Evolutionary conservation across 2,113 vertebrate species (phyloP), one percentile per base, ranked within the genome.

Genomic region (Pyrgilauda ruficollis): DNA sequence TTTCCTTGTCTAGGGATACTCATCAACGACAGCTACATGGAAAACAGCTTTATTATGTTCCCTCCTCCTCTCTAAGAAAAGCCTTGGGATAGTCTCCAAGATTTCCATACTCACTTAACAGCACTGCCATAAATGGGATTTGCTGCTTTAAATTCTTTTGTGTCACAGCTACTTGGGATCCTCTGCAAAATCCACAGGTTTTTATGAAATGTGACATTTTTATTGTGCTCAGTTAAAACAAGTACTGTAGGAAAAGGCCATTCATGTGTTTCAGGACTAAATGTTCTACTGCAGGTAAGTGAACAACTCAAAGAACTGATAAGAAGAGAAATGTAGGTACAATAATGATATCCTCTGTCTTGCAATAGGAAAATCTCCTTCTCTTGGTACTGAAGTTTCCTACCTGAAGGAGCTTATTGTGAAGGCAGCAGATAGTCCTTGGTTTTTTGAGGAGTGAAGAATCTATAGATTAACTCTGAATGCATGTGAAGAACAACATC

Each of bases 201-300:
- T 75, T 76, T 44, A 94, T 94, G 62, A 77, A 87, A 84, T 27
- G 10, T 22, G 84, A 56, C 84, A 72, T 68, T 92, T 91, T 94
- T 56, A 59, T 19, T 0, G 0, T 24, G n/a, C 31, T 75, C 52
- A 30, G 67, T 72, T 93, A 70, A 49, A 91, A 70, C 30, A 55
- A 78, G 44, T 55, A 52, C 35, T 56, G 43, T 43, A 93, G 30
- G 16, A 92, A 67, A 92, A 90, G 62, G 31, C 50, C 82, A 58
- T 56, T 93, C 8, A 14, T 44, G n/a, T 55, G 28, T 70, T 47
- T 80, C 30, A 78, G 70, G 75, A 92, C 82, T 88, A 52, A 56
- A 53, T 16, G 69, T 90, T 81, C 79, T 52, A 55, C 23, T 85
- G 56, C 58, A 95, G 58, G 43, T 87, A 88, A 72, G 35, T 4